These are phyloP conservation scores for Heliornis fulica DNA, from an alignment of 2,113 vertebrate species.

Conservation along the genomic window DNA sequence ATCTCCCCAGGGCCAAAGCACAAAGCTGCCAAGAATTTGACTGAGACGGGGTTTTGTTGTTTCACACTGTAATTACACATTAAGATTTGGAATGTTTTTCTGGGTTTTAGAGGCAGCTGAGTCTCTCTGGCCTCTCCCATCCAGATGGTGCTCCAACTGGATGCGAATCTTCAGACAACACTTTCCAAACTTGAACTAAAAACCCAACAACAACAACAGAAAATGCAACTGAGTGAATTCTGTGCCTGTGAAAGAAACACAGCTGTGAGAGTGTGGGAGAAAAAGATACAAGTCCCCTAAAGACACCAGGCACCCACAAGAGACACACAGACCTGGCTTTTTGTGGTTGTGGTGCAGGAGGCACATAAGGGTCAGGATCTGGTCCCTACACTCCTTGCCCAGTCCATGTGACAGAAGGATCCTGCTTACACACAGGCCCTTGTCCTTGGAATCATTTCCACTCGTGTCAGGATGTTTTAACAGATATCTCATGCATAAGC, in stretches of 20 bases:
- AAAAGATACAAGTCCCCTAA: background rate
- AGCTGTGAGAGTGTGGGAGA: background rate
- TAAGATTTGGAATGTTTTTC: constrained; percentile 14
- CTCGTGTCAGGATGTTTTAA: background rate
- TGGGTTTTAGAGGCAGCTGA: background rate
- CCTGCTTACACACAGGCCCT: background rate
- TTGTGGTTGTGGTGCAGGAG: background rate
- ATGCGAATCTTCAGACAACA: background rate
- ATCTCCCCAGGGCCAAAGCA: constrained; percentile 2
- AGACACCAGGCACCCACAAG: background rate
- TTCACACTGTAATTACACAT: constrained; percentile 55
- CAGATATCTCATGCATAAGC: background rate
- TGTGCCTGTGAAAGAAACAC: background rate
- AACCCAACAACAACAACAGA: background rate
- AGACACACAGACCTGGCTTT: background rate
- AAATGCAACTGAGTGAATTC: background rate
- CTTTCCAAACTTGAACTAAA: constrained; percentile 1
- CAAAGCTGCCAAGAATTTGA: constrained; percentile 1
- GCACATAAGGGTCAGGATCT: background rate
- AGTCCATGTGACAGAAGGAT: background rate
- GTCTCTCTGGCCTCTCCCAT: constrained; percentile 4
- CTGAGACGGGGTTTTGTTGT: background rate
- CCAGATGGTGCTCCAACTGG: constrained; percentile 56
- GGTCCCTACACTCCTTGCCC: background rate
- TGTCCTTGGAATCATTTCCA: background rate